A percentile compares a stretch with the other conserved stretches of the same genome.
Evolutionary conservation across 2,113 vertebrate species (phyloP).

Genomic region (Tichodroma muraria): DNA sequence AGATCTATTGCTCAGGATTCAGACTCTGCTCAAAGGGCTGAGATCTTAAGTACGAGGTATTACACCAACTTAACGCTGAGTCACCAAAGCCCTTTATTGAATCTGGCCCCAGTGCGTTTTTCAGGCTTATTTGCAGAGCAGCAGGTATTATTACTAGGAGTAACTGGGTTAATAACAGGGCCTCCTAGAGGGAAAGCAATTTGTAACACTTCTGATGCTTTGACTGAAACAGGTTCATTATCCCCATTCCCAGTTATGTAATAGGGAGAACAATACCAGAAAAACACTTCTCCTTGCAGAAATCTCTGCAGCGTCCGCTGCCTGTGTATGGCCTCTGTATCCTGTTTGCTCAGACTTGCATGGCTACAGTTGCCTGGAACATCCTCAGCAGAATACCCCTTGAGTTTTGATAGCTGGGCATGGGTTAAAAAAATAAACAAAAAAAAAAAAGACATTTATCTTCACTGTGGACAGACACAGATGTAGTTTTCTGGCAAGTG

Average conservation of each 20-base stretch:
- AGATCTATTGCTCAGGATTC: constrained; percentile 11
- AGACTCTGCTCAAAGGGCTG: neutral
- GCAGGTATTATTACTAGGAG: constrained; percentile 29
- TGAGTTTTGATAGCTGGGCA: neutral
- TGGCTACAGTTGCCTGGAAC: neutral
- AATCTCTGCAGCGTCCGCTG: neutral
- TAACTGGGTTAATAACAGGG: constrained; percentile 59
- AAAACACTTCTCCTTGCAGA: neutral
- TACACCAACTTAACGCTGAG: neutral
- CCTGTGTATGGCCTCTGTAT: neutral
- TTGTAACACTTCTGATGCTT: constrained; percentile 39
- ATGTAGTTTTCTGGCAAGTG: constrained; percentile 30
- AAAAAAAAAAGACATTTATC: neutral
- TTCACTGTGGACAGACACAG: neutral
- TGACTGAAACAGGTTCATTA: constrained; percentile 18
- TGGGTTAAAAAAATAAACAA: neutral
- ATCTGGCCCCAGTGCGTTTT: constrained; percentile 26
- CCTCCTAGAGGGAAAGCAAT: constrained; percentile 46
- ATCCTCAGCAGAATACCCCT: neutral
- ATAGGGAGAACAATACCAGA: neutral
- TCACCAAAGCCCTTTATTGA: constrained; percentile 29
- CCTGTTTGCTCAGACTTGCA: neutral
- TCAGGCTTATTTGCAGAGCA: constrained; percentile 23
- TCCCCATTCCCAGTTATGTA: constrained; percentile 3
- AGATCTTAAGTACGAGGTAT: neutral